These are phyloP conservation scores for Heliothis subflexa DNA, from an alignment of 1,140 invertebrate genomes.

Conservation along the genomic window DNA sequence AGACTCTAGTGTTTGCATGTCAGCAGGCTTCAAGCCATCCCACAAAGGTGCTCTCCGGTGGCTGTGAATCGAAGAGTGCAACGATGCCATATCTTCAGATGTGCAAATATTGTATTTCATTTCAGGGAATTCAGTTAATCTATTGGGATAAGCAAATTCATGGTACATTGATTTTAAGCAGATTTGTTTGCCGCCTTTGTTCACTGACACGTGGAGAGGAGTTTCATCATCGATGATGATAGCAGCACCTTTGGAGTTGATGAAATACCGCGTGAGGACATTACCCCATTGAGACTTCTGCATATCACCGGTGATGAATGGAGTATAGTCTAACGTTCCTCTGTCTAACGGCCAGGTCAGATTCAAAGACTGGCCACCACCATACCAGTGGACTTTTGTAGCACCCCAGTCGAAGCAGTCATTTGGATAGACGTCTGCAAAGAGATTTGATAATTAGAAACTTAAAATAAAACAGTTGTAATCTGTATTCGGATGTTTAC, in stretches of 20 bases:
- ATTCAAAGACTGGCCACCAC: slow-evolving; percentile 92
- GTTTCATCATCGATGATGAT: slow-evolving; percentile 92
- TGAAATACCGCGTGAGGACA: slow-evolving; percentile 93
- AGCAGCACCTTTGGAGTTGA: slow-evolving; percentile 94
- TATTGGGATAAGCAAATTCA: slow-evolving; percentile 92
- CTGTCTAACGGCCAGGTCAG: slow-evolving; percentile 93
- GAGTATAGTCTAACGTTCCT: slow-evolving; percentile 90
- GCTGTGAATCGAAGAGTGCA: slow-evolving; percentile 89
- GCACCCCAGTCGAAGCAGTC: slow-evolving; percentile 94
- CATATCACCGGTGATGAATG: slow-evolving; percentile 94
- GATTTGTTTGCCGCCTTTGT: slow-evolving; percentile 88
- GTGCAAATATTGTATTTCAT: slow-evolving; percentile 95
- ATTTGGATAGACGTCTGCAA: slow-evolving; percentile 88
- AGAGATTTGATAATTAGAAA: not conserved
- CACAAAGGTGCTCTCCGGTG: slow-evolving; percentile 91
- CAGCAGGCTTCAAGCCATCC: slow-evolving; percentile 92
- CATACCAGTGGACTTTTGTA: slow-evolving; percentile 91
- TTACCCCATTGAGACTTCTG: slow-evolving; percentile 92
- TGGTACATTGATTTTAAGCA: slow-evolving; percentile 92
- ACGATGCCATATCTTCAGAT: slow-evolving; percentile 90
- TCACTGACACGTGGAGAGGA: slow-evolving; percentile 93
- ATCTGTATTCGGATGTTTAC: slow-evolving; percentile 1
- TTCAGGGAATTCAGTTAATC: slow-evolving; percentile 88
- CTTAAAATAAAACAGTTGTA: slow-evolving; percentile 11
- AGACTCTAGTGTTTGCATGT: slow-evolving; percentile 91